Evolutionary conservation across 1,140 invertebrate species (phyloP), one percentile per base, ranked within the genome.

Genomic region (Teleopsis dalmanni): DNA sequence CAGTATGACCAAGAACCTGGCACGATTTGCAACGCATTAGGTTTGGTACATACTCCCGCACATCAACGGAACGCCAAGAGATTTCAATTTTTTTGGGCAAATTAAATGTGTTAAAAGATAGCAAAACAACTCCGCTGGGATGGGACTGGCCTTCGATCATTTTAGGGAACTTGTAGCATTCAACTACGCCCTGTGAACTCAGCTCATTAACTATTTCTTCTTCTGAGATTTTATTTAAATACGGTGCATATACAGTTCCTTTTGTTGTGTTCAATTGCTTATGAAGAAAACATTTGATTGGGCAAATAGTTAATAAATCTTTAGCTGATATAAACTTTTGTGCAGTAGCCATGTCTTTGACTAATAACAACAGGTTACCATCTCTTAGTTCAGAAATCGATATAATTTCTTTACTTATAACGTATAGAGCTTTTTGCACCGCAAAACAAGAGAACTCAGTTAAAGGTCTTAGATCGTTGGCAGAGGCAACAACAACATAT

Each of bases 141-240:
- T 6, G n/a, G 9, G 10, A 16, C 19, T 29, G 29, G 26, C 42
- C 42, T 4, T 44, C 16, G 3, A 19, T 31, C 13, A 14, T 18
- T 29, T 44, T 44, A 18, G 25, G 9, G 26, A 44, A 44, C 19
- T 44, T 44, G 27, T 44, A 44, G n/a, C 29, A 25, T n/a, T n/a
- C n/a, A n/a, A n/a, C n/a, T n/a, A n/a, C n/a, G n/a, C 11, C 7
- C 25, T 22, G 42, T 44, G n/a, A 44, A 16, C 31, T 22, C 25
- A n/a, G n/a, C n/a, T n/a, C n/a, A n/a, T 44, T 27, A 11, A 29
- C 11, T 18, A 44, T 44, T 14, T 44, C 42, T 3, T 44, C 25
- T 29, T 44, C 42, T 6, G 42, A 13, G 13, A 44, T 21, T 14
- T 44, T 27, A n/a, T n/a, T n/a, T n/a, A 18, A 33, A 18, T 21